Evolutionary conservation across 2,113 vertebrate genomes (phyloP).

Genomic region (Phaethon lepturus): DNA sequence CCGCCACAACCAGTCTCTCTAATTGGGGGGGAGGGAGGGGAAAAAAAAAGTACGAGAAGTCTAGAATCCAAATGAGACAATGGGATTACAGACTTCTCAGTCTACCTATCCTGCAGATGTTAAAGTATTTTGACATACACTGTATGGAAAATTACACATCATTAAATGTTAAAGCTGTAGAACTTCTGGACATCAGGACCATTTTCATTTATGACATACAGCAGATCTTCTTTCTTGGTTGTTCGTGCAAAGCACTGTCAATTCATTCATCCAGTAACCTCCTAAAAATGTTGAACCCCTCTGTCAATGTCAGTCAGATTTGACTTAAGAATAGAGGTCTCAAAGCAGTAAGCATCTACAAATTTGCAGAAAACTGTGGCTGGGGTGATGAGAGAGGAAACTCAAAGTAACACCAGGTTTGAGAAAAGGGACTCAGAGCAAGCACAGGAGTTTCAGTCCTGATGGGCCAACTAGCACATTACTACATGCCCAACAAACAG

Average conservation of each 20-base stretch:
- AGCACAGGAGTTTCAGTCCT: neutral
- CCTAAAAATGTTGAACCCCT: neutral
- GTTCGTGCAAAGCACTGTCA: neutral
- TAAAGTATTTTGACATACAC: neutral
- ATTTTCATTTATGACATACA: neutral
- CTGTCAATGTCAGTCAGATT: neutral
- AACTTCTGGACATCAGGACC: neutral
- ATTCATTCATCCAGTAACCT: neutral
- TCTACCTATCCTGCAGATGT: neutral
- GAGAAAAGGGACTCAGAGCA: neutral
- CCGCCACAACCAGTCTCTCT: constrained; percentile 95
- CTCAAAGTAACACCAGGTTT: neutral
- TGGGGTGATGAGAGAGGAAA: neutral
- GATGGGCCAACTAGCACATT: neutral
- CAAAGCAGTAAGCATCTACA: neutral
- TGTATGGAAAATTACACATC: neutral
- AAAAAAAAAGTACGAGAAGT: neutral
- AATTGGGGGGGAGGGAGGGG: neutral
- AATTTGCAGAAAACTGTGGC: neutral
- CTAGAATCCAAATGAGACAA: neutral
- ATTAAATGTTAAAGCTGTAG: neutral
- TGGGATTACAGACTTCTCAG: neutral
- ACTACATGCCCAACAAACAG: neutral
- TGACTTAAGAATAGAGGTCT: neutral
- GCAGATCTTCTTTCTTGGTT: neutral